Evolutionary conservation across 2,113 vertebrate genomes (phyloP).

Genomic region (Pelusios castaneus): DNA sequence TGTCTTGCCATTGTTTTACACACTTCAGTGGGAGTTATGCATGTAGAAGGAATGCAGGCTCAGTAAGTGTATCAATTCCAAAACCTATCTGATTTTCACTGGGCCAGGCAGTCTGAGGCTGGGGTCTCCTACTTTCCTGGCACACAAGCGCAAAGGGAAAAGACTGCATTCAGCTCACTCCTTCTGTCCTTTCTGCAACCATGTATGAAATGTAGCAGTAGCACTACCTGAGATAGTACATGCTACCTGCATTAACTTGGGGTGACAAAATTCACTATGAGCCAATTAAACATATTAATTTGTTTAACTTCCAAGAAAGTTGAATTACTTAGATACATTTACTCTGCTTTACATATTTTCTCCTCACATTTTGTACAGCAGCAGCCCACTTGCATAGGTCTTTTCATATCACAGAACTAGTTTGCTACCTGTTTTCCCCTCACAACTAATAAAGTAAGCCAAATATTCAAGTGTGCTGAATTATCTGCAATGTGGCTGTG

Average conservation of each 20-base stretch:
- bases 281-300: neutral
- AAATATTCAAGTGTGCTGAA: neutral
- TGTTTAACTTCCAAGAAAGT: slow-evolving; percentile 13
- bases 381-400: slow-evolving; percentile 28
- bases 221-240: neutral
- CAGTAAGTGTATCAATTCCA: neutral
- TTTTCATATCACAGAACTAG: slow-evolving; percentile 37
- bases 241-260: slow-evolving; percentile 3
- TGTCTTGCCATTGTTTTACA: slow-evolving; percentile 20
- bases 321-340: slow-evolving; percentile 15
- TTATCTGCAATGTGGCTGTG: slow-evolving; percentile 31
- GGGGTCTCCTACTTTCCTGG: neutral
- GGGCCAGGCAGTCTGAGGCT: neutral
- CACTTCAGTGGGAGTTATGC: slow-evolving; percentile 10
- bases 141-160: neutral
- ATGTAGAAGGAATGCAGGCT: slow-evolving; percentile 19
- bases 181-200: neutral
- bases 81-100: slow-evolving; percentile 12
- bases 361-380: neutral
- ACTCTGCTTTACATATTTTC: neutral
- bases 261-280: neutral
- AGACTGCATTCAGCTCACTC: neutral
- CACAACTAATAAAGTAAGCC: slow-evolving; percentile 47
- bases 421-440: neutral
- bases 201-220: neutral